Conservation (phyloP, 2,113 vertebrate genomes). For the Hoplias malabaricus region DNA sequence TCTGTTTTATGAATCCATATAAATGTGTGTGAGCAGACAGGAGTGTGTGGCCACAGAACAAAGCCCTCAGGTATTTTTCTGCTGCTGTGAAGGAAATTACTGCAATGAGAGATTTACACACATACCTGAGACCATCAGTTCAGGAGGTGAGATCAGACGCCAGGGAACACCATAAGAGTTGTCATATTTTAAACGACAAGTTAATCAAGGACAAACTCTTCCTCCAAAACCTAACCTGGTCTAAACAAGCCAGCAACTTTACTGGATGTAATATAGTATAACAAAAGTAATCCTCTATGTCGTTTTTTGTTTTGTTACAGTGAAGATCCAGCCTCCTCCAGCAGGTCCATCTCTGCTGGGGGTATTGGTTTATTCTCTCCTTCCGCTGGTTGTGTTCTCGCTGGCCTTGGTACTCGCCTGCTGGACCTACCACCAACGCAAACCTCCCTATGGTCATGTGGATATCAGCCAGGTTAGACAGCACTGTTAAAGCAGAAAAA, state of each 20-base stretch:
- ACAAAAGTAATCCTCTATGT: not conserved
- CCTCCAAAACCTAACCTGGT: too few species aligned
- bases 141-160: slow-evolving; percentile 51
- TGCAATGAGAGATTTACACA: slow-evolving; percentile 97
- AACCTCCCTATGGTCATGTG: slow-evolving; percentile 93
- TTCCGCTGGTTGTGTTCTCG: slow-evolving; percentile 89
- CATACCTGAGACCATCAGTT: slow-evolving; percentile 84
- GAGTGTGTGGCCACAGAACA: slow-evolving; percentile 96
- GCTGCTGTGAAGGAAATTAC: slow-evolving; percentile 98
- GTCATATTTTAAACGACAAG: too few species aligned
- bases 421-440: slow-evolving; percentile 96
- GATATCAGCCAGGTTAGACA: slow-evolving; percentile 87
- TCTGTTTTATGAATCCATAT: not conserved
- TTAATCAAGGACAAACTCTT: too few species aligned
- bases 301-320: slow-evolving; percentile 57
- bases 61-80: slow-evolving; percentile 98
- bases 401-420: slow-evolving; percentile 86
- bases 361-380: slow-evolving; percentile 91
- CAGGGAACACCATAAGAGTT: too few species aligned
- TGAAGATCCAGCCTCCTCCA: slow-evolving; percentile 77
- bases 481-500: not conserved
- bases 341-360: slow-evolving; percentile 83
- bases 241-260: too few species aligned
- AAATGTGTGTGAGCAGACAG: slow-evolving; percentile 74
- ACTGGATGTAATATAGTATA: too few species aligned